phyloP scores from a whole-genome alignment of 2,888 invertebrate species.

The Drosophila ustulata region DNA sequence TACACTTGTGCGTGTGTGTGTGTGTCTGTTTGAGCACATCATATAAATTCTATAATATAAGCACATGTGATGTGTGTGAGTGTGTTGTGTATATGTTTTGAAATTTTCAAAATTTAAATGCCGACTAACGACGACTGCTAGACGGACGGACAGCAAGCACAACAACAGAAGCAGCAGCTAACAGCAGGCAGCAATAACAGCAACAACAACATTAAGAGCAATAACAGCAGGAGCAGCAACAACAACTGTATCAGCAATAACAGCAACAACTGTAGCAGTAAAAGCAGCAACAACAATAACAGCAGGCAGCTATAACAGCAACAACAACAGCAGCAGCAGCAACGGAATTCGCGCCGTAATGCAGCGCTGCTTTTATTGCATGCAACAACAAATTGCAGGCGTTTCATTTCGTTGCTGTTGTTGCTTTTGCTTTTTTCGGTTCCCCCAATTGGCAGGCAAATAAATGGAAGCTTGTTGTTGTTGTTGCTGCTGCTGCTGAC shows the following conservation, averaged over 20 bases:
- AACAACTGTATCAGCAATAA: neutral
- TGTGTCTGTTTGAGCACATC: constrained; percentile 26
- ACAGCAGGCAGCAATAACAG: neutral
- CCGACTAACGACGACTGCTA: constrained; percentile 19
- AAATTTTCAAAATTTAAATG: constrained; percentile 47
- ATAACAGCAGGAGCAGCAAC: constrained; percentile 13
- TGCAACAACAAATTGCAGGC: constrained; percentile 38
- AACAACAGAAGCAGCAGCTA: too few species aligned
- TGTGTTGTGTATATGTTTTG: constrained; percentile 24
- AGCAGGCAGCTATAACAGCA: neutral
- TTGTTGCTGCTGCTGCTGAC: constrained; percentile 18
- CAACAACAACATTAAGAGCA: neutral
- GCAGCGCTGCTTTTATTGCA: constrained; percentile 48
- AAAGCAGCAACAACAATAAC: neutral
- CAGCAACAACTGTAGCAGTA: neutral
- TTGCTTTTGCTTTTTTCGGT: neutral
- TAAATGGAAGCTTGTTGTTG: constrained; percentile 28
- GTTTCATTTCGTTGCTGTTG: neutral
- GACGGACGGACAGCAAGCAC: too few species aligned
- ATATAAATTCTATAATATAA: constrained; percentile 53
- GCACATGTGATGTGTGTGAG: constrained; percentile 46
- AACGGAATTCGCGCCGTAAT: constrained; percentile 24
- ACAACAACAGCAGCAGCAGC: neutral
- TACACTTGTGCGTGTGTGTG: constrained; percentile 15
- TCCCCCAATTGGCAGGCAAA: constrained; percentile 43